Percentiles rank a stretch among this genome's conserved stretches.
Evolutionary conservation across 2,888 invertebrate species (phyloP).

Genomic region (Scaptomyza tumidula): DNA sequence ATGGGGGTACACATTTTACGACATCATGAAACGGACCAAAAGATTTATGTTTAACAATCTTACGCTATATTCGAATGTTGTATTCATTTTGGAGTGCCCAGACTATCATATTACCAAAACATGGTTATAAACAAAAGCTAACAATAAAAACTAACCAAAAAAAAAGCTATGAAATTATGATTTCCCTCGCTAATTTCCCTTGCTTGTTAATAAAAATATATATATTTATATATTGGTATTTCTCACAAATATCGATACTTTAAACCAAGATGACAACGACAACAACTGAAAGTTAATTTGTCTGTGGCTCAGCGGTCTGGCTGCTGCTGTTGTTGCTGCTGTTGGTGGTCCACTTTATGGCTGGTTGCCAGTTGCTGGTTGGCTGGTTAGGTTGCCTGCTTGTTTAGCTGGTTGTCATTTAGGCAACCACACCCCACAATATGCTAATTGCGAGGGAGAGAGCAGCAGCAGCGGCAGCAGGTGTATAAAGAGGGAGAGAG

Average conservation of each 20-base stretch:
- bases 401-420: slow-evolving; percentile 63
- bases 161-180: slow-evolving; percentile 75
- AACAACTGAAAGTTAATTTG: slow-evolving; percentile 67
- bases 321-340: slow-evolving; percentile 53
- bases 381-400: slow-evolving; percentile 53
- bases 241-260: slow-evolving; percentile 58
- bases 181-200: slow-evolving; percentile 73
- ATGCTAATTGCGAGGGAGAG: slow-evolving; percentile 76
- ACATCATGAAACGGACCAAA: slow-evolving; percentile 53
- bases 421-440: slow-evolving; percentile 75
- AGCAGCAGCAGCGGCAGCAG: slow-evolving; percentile 33
- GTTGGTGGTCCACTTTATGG: slow-evolving; percentile 79
- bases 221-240: slow-evolving; percentile 44
- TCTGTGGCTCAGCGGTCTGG: slow-evolving; percentile 33
- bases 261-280: slow-evolving; percentile 42
- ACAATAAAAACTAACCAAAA: slow-evolving; percentile 51
- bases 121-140: slow-evolving; percentile 44
- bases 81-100: slow-evolving; percentile 47
- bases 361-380: slow-evolving; percentile 73
- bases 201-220: slow-evolving; percentile 76
- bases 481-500: slow-evolving; percentile 4
- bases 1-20: slow-evolving; percentile 72
- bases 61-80: slow-evolving; percentile 22
- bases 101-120: slow-evolving; percentile 52
- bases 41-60: slow-evolving; percentile 58